A percentile compares a stretch with the other conserved stretches of the same genome.
Evolutionary conservation across 2,113 vertebrate genomes (phyloP).

Genomic region (Clarias macrocephalus): DNA sequence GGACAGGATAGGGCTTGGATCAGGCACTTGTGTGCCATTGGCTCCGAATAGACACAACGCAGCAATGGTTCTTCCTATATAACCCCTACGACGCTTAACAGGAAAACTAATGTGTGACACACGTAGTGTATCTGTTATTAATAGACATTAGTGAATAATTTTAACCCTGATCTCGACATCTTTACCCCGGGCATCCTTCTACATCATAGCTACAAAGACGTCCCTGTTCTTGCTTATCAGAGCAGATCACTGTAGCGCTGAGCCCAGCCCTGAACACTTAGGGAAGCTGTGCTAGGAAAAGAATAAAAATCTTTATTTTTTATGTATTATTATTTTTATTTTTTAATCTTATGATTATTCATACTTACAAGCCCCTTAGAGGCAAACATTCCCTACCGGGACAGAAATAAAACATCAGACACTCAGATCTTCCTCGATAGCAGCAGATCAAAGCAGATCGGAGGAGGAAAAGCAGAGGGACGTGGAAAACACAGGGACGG

Average conservation of each 20-base stretch:
- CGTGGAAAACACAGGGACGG: not conserved
- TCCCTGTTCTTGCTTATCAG: not conserved
- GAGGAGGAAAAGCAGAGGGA: not conserved
- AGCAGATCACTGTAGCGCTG: conserved; percentile 27
- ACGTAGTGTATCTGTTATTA: not conserved
- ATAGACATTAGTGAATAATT: not conserved
- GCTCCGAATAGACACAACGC: not conserved
- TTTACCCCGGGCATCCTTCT: not conserved
- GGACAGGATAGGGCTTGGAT: conserved; percentile 48
- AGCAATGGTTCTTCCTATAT: not conserved
- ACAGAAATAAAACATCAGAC: conserved; percentile 71
- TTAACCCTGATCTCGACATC: not conserved
- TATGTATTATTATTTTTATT: not conserved
- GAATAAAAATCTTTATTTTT: not conserved
- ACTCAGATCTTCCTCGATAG: conserved; percentile 33
- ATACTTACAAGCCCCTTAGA: conserved; percentile 79
- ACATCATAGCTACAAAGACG: not conserved
- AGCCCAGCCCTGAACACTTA: conserved; percentile 55
- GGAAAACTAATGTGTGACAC: not conserved
- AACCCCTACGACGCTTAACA: not conserved
- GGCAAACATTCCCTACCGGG: conserved; percentile 77
- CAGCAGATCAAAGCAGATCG: conserved; percentile 17
- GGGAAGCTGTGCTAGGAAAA: conserved; percentile 37
- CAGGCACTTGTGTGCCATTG: conserved; percentile 38
- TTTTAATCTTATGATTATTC: not conserved